Percentiles rank a stretch among this genome's conserved stretches.
Evolutionary conservation across 2,797 vertebrate genomes (phyloP).

Genomic region (Agapornis canus): DNA sequence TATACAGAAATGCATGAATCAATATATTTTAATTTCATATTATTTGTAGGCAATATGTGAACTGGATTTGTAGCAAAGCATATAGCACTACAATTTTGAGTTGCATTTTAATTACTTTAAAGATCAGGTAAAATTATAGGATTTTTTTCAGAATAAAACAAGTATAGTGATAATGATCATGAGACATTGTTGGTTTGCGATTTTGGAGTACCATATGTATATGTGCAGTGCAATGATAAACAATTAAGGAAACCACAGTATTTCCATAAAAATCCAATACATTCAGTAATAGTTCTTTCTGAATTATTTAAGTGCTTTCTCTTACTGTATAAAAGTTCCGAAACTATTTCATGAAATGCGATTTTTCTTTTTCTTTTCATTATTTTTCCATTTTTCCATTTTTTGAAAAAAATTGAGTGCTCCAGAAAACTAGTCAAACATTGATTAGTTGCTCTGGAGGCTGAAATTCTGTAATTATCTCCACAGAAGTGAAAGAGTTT

Average conservation of each 20-base stretch:
- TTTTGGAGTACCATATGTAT: background rate
- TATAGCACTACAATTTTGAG: background rate
- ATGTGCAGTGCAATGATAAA: background rate
- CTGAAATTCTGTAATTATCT: conserved; percentile 20
- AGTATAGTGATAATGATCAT: background rate
- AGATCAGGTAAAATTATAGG: background rate
- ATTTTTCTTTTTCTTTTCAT: background rate
- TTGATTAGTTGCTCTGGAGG: conserved; percentile 1
- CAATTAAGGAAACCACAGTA: background rate
- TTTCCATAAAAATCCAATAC: background rate
- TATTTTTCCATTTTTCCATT: background rate
- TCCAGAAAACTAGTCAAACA: background rate
- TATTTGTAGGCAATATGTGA: background rate
- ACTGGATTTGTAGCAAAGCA: background rate
- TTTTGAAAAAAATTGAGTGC: background rate
- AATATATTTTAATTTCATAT: background rate
- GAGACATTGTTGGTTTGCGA: background rate
- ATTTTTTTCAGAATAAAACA: background rate
- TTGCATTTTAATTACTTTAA: background rate
- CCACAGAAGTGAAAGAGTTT: background rate
- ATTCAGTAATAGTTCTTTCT: background rate
- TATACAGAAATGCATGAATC: background rate
- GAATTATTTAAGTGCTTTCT: background rate
- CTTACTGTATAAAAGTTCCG: background rate
- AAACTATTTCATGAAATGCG: background rate